Evolutionary conservation across 1,140 invertebrate species (phyloP), one percentile per base, ranked within the genome.

Genomic region (Harlomillsia oculata): DNA sequence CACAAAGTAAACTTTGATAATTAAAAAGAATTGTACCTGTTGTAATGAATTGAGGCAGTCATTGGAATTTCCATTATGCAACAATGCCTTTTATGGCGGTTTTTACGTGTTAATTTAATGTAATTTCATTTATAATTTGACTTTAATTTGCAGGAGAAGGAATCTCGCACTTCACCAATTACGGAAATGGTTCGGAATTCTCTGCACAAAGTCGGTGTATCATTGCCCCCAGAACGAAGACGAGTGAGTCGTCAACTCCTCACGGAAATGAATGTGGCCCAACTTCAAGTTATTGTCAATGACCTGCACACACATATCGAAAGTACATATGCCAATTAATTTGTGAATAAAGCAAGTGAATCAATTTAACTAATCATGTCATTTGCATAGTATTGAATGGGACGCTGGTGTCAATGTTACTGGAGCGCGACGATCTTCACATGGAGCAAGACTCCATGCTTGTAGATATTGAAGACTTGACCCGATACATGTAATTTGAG

Each of bases 371-470:
- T 43, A 43, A 4, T 11, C 16, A 23, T 43, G 5, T 3, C 13
- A 43, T 8, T 21, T 23, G 11, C 30, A 39, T 40, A 65, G 64
- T 57, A 45, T 56, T 65, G 41, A 65, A 65, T 25, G 64, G 60
- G 41, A 65, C 41, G 18, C 50, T 65, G 34, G 64, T 65, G 13
- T 65, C 64, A 20, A 59, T 65, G 57, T 45, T 65, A n/a, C 44
- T 65, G 48, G 64, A 65, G 30, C 59, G 64, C 30, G 64, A 65
- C 37, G 91, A 95, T 71, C 74, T 95, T 16, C 89, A 95, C 72
- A 96, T 96, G 90, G 87, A 90, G 62, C 92, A 96, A 73, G 93
- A 97, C 72, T 94, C 92, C 14, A 93, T 93, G 86, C 78, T 97
- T 53, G 90, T 96, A 5, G 91, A 97, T 70, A 92, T 96, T 63